These are phyloP conservation scores for Cololabis saira DNA, from an alignment of 2,113 vertebrate species.

Conservation along the genomic window DNA sequence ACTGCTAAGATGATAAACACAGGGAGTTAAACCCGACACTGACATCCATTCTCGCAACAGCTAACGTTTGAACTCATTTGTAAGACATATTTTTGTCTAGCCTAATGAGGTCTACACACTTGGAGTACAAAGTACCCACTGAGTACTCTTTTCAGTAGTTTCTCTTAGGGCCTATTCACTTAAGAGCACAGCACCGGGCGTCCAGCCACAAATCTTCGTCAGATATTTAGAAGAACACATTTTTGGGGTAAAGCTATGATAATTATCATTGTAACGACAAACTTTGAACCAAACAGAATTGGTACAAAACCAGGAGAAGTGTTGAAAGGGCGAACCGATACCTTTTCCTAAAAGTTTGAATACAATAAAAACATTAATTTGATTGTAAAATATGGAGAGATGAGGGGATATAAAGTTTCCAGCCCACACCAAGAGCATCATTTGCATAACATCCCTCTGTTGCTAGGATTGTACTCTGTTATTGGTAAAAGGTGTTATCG, in stretches of 20 bases:
- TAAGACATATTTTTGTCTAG: background rate
- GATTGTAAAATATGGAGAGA: background rate
- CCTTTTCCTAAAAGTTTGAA: too few species aligned
- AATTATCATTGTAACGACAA: too few species aligned
- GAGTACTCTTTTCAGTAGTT: background rate
- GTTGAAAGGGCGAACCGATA: too few species aligned
- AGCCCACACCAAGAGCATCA: background rate
- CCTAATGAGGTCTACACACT: background rate
- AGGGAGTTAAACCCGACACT: conserved; percentile 37
- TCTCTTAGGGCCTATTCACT: background rate
- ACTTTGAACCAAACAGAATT: too few species aligned
- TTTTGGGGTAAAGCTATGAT: background rate
- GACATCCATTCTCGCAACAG: conserved; percentile 2
- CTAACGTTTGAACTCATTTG: background rate
- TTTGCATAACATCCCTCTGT: too few species aligned
- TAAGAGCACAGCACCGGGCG: background rate
- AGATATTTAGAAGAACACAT: conserved; percentile 6
- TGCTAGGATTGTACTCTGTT: too few species aligned
- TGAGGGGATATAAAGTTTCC: background rate
- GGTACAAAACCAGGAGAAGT: too few species aligned
- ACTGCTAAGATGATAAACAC: conserved; percentile 14
- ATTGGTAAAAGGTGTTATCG: too few species aligned
- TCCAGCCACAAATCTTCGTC: conserved; percentile 8
- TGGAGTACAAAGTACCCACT: too few species aligned
- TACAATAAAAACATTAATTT: too few species aligned